Evolutionary conservation across 64 coral and sea anemone species (phyloP), one percentile per base, ranked within the genome.

Genomic region (Montipora foliosa): DNA sequence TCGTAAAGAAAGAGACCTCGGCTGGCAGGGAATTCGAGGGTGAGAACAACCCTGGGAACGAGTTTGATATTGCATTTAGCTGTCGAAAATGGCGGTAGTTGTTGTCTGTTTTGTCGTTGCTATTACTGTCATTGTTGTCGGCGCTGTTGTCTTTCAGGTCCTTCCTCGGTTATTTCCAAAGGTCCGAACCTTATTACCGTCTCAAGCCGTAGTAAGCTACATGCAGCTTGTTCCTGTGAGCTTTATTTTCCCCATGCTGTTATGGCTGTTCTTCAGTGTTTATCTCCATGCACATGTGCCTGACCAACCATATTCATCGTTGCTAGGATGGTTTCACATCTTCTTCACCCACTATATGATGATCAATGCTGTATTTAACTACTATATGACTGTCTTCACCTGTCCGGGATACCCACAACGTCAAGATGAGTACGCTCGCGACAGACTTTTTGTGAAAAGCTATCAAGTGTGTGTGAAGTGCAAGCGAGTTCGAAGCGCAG

Each of bases 401-500:
- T 74, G 49, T 4, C 96, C 96, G 6, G 96, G 96, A 8, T 98
- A 98, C 61, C 96, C 96, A 44, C 96, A 95, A 44, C 81, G 51
- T 11, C 96, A 98, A 44, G 93, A 98, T 69, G 93, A 95, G 22
- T 98, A 77, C 90, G 75, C 77, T 4, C 81, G 82, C 29, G 82
- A 95, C 12, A 88, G 96, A 72, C 91, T 80, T 48, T 95, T 95
- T 75, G 93, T 98, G 55, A 98, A 95, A 67, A 87, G 58, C 17
- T 98, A 92, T 58, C 93, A 98, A 82, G 89, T 92, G 70, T 99
- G 98, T n/a, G 15, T 83, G 15, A 94, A 94, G 78, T 99, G 98
- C 59, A 79, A 87, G 22, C 89, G 92, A 50, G 89, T 99, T 29
- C 89, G 95, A 76, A 94, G 66, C 74, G 91, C 88, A 87, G 98